These are phyloP conservation scores for Camelus bactrianus DNA, from an alignment of 2,113 vertebrate species.

Conservation along the genomic window DNA sequence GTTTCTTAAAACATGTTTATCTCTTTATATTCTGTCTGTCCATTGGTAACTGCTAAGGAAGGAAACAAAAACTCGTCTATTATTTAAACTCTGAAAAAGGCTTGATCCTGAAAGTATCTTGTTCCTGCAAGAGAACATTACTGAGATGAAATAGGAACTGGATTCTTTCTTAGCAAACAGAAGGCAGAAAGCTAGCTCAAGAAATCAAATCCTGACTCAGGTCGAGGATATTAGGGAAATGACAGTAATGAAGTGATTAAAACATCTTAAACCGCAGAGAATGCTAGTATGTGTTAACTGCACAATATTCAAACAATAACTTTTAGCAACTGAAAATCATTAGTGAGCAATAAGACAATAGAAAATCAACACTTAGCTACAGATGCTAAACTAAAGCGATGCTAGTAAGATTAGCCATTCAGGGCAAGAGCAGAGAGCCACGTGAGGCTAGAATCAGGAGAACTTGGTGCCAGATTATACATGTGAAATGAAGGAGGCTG, in stretches of 20 bases:
- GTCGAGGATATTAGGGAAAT: not conserved
- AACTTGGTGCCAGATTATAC: not conserved
- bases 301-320: not conserved
- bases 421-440: not conserved
- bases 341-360: not conserved
- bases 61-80: constrained; percentile 17
- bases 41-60: not conserved
- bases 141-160: not conserved
- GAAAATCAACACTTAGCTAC: not conserved
- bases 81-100: constrained; percentile 62
- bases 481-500: not conserved
- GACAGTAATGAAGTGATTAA: not conserved
- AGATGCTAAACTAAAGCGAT: not conserved
- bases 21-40: constrained; percentile 11
- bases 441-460: not conserved
- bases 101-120: constrained; percentile 41
- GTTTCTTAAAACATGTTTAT: constrained; percentile 30
- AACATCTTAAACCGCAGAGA: not conserved
- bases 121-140: not conserved
- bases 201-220: constrained; percentile 2
- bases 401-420: not conserved
- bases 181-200: constrained; percentile 38
- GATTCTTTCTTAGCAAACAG: constrained; percentile 4
- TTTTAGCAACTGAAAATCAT: not conserved
- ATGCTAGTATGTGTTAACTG: not conserved